Base-by-base conservation (phyloP, 2,797 vertebrate species). In the Echeneis naucrates region DNA sequence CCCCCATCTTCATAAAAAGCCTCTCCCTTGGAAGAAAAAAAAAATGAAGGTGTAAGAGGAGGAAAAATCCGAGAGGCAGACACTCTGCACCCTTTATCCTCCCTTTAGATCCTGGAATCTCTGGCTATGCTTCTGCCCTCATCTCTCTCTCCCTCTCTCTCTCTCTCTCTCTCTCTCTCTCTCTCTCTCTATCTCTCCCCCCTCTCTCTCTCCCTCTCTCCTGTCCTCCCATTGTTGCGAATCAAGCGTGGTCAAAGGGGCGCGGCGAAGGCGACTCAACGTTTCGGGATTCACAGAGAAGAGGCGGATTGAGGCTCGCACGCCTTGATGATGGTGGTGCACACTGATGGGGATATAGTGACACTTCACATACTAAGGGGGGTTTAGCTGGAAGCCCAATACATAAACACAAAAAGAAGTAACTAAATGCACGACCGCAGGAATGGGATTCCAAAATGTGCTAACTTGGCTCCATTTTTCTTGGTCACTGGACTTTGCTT, bases 171-270 rank as follows among this genome's bases (percentile, higher is more conserved):
- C 71, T 55, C 70, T 61, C 64, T 56, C 72, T 23, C 32, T 51
- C 33, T 45, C 57, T 55, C 74, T 66, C 75, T 57, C 60, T 73
- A 75, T 51, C 69, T 60, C 84, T 52, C 74, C 74, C 61, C 72
- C 60, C 60, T 68, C 83, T 35, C 42, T 23, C 75, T 38, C 65
- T 50, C 64, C 63, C 77, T 68, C 76, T 50, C 63, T 56, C 75
- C 71, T 75, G 75, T 85, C 81, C 89, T 83, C 89, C 87, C 85
- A 92, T 94, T 93, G 93, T 93, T 93, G 90, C 78, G 91, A 92
- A 85, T 88, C 88, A 82, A 89, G 85, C 90, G 91, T 92, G 92
- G 93, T 93, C 91, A 92, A 90, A 92, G 91, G 92, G 92, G 92
- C 87, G 92, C 89, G 92, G 92, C 88, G 87, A 86, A 87, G 87